Base-by-base conservation (phyloP, 2,113 vertebrate genomes). In the Pseudorhombus dupliciocellatus region DNA sequence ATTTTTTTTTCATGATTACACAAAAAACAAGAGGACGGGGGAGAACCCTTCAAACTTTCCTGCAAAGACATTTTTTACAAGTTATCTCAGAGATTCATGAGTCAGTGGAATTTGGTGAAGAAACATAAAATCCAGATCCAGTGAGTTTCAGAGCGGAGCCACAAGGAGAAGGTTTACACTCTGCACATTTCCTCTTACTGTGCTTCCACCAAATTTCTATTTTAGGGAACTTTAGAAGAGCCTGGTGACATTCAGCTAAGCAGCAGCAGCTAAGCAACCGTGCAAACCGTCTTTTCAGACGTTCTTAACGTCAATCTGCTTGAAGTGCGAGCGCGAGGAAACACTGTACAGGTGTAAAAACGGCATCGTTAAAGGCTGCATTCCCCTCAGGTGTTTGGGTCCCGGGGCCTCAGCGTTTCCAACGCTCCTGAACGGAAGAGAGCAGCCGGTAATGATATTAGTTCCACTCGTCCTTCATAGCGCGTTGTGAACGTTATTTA, bases 341-440 rank as follows among this genome's bases (percentile, higher is more conserved):
- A 2, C 3, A 20, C n/a, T n/a, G n/a, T n/a, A 54, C 59, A 60
- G 60, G 46, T 31, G 21, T 31, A 25, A 70, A 46, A 74, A 83
- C 60, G 22, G 53, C 26, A 61, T 48, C 34, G 64, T 51, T 62
- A 8, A 46, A 9, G 30, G 54, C 55, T 68, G 60, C 20, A 30
- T 70, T 73, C 14, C 30, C 34, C 24, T 42, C 31, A 21, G 24
- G 28, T 57, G 21, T 53, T 67, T 80, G 18, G 28, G 28, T 16
- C 20, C 44, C 6, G 4, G 21, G n/a, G 7, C 16, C 30, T 1
- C 9, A 16, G 14, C 44, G 62, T 14, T 31, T 79, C n/a, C n/a
- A 65, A 57, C 51, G 30, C 44, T 64, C 15, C 21, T 63, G 20
- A 57, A 37, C 34, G 37, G 44, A 64, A 57, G 31, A 66, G 59